A percentile compares a stretch with the other conserved stretches of the same genome.
These are phyloP conservation scores for Coracias cyanogaster DNA, from an alignment of 2,797 vertebrate species.

Conservation along the genomic window DNA sequence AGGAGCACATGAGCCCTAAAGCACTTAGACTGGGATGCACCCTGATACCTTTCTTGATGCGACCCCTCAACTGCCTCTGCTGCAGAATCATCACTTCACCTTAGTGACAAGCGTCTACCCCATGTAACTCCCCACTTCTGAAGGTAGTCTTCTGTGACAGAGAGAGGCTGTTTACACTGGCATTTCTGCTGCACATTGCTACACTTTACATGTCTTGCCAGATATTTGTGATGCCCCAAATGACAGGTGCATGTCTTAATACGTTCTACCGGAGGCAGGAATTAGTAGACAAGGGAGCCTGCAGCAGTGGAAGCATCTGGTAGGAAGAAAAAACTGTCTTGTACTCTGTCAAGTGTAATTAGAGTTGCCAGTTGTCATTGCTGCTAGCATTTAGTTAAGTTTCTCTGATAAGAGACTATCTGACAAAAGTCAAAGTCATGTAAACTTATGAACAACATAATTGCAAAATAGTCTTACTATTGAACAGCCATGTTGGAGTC, in stretches of 20 bases:
- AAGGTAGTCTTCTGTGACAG: constrained; percentile 66
- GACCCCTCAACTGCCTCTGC: neutral
- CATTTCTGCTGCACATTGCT: constrained; percentile 43
- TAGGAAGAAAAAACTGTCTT: constrained; percentile 73
- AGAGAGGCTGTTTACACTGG: constrained; percentile 43
- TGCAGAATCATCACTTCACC: constrained; percentile 3
- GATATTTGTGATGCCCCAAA: constrained; percentile 60
- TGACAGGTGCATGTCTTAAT: constrained; percentile 77
- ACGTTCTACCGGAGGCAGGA: constrained; percentile 73
- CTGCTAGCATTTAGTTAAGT: constrained; percentile 70
- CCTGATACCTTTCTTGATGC: neutral
- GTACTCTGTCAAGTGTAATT: constrained; percentile 79
- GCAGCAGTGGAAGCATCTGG: constrained; percentile 76
- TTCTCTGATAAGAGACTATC: constrained; percentile 64
- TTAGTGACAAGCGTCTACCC: constrained; percentile 22
- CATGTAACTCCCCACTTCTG: constrained; percentile 20
- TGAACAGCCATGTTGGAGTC: neutral
- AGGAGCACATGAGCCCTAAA: constrained; percentile 14
- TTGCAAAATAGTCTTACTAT: constrained; percentile 26
- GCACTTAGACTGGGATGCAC: neutral
- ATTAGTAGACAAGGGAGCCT: constrained; percentile 69
- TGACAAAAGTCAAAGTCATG: constrained; percentile 53
- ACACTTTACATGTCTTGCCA: constrained; percentile 51
- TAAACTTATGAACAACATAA: constrained; percentile 37
- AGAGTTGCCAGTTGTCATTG: constrained; percentile 73